Percentiles rank a stretch among this genome's conserved stretches.
phyloP scores from a whole-genome alignment of 2,797 vertebrate genomes.

The Alcedo quadribrachys region DNA sequence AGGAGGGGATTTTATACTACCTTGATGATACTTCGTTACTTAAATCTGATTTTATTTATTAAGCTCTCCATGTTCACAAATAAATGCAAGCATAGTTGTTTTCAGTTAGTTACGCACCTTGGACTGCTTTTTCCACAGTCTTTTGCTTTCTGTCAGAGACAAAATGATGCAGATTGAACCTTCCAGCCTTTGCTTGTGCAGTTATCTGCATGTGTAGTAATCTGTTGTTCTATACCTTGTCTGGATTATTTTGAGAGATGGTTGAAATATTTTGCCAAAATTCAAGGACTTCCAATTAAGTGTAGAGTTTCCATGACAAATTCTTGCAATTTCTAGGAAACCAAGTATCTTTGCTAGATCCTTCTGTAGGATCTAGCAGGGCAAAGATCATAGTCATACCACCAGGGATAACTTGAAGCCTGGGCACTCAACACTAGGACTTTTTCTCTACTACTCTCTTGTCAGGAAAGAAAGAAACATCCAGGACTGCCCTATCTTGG shows the following conservation, averaged over 20 bases:
- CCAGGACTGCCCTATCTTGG: background rate
- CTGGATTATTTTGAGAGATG: background rate
- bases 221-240: background rate
- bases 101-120: background rate
- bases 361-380: background rate
- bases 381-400: background rate
- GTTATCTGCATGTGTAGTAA: background rate
- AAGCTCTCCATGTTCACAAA: background rate
- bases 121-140: background rate
- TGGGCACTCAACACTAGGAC: background rate
- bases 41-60: background rate
- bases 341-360: background rate
- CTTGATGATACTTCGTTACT: background rate
- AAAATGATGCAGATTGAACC: background rate
- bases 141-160: background rate
- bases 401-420: background rate
- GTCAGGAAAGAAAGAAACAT: background rate
- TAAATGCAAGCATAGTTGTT: background rate
- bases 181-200: background rate
- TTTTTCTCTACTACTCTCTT: background rate
- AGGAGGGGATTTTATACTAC: background rate
- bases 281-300: background rate
- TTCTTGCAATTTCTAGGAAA: background rate
- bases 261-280: background rate
- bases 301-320: background rate